phyloP scores from a whole-genome alignment of 2,888 invertebrate genomes.

The Apodemia duryi region DNA sequence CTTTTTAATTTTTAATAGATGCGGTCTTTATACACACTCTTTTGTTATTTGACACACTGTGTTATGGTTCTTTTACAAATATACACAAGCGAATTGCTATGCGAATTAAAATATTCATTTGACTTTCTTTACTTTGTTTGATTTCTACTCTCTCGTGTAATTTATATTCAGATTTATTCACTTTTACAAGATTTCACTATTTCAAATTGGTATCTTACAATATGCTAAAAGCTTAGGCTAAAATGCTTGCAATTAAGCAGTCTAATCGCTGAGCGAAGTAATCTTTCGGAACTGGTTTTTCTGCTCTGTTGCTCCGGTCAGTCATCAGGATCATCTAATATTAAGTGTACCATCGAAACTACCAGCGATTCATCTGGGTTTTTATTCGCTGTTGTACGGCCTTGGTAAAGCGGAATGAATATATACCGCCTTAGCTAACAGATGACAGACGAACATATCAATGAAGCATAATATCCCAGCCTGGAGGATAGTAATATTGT shows the following conservation, averaged over 20 bases:
- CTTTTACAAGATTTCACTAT: not conserved
- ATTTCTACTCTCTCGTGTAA: slow-evolving; percentile 1
- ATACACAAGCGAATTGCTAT: slow-evolving; percentile 9
- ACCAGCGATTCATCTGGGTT: too few relatives aligned
- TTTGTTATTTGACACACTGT: not conserved
- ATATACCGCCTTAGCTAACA: too few relatives aligned
- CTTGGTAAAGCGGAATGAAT: too few relatives aligned
- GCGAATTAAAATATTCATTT: slow-evolving; percentile 1
- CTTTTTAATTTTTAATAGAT: not conserved
- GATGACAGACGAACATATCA: too few relatives aligned
- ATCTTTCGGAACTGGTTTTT: not conserved
- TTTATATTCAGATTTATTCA: slow-evolving; percentile 9
- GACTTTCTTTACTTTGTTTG: slow-evolving; percentile 1
- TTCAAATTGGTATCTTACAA: not conserved
- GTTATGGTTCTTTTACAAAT: too few relatives aligned
- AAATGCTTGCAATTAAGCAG: not conserved
- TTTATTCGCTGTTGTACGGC: too few relatives aligned
- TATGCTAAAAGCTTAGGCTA: not conserved
- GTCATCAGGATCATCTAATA: not conserved
- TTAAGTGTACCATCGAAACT: too few relatives aligned
- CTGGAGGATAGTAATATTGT: too few relatives aligned
- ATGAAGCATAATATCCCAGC: too few relatives aligned
- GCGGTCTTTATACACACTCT: not conserved
- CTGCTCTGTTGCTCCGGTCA: not conserved
- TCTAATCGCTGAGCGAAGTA: not conserved